phyloP scores from a whole-genome alignment of 2,797 vertebrate species.

The Mormyrops boulengeri region DNA sequence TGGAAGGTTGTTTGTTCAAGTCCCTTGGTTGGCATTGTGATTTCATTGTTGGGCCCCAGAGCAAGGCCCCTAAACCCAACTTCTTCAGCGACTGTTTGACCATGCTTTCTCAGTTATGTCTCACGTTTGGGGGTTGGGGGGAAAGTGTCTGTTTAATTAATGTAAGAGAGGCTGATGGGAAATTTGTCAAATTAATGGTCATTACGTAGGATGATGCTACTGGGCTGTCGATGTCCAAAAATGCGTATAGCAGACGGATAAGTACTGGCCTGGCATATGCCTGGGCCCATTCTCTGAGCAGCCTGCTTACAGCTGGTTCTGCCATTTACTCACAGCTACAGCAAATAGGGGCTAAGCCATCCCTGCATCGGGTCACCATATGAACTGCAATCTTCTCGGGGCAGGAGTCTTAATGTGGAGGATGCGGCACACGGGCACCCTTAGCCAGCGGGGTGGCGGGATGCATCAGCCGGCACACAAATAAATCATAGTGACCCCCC shows the following conservation, averaged over 20 bases:
- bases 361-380: background rate
- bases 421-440: background rate
- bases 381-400: background rate
- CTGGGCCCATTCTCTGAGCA: background rate
- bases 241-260: background rate
- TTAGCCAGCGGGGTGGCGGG: background rate
- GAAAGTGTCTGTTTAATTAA: background rate
- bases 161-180: background rate
- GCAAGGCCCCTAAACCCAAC: background rate
- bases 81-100: background rate
- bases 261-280: background rate
- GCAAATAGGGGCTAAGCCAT: background rate
- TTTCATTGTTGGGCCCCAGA: background rate
- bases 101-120: background rate
- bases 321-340: background rate
- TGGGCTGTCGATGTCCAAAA: background rate
- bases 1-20: background rate
- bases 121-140: background rate
- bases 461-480: background rate
- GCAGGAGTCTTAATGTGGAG: background rate
- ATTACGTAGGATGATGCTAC: background rate
- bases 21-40: background rate
- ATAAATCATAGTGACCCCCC: slow-evolving; percentile 8
- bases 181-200: background rate
- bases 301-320: background rate